Conservation (phyloP, 2,797 vertebrate genomes). For the Sarcoramphus papa region DNA sequence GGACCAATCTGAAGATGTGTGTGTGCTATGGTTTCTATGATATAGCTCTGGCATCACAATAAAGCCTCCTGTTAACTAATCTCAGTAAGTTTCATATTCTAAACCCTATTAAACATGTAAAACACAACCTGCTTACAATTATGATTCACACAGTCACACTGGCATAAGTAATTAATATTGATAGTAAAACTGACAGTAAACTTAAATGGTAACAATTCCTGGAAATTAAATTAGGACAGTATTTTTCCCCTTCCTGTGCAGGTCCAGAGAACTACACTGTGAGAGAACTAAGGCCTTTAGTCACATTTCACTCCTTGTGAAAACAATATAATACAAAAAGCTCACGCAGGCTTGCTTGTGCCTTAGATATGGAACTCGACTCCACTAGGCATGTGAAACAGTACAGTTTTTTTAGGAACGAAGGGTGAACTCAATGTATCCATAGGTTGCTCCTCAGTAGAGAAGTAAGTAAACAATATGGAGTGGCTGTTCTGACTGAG, state of each 20-base stretch:
- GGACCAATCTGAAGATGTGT: background rate
- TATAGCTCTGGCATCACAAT: background rate
- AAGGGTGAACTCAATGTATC: background rate
- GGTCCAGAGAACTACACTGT: background rate
- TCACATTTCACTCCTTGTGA: background rate
- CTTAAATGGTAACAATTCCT: background rate
- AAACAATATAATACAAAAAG: background rate
- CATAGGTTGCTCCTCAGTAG: background rate
- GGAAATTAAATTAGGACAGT: background rate
- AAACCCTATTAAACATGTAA: background rate
- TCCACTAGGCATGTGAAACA: background rate
- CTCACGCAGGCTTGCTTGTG: background rate
- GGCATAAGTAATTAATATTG: background rate
- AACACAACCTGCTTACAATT: background rate
- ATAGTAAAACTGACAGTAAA: background rate
- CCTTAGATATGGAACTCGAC: background rate
- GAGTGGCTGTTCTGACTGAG: background rate
- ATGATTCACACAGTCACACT: background rate
- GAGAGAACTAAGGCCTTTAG: background rate
- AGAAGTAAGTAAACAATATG: background rate
- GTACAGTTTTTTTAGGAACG: rapidly evolving
- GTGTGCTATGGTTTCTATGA: background rate
- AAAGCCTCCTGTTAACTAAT: background rate
- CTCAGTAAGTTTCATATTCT: background rate
- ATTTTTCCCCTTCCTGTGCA: background rate